phyloP scores from a whole-genome alignment of 2,888 invertebrate genomes.

The Xestia c-nigrum region DNA sequence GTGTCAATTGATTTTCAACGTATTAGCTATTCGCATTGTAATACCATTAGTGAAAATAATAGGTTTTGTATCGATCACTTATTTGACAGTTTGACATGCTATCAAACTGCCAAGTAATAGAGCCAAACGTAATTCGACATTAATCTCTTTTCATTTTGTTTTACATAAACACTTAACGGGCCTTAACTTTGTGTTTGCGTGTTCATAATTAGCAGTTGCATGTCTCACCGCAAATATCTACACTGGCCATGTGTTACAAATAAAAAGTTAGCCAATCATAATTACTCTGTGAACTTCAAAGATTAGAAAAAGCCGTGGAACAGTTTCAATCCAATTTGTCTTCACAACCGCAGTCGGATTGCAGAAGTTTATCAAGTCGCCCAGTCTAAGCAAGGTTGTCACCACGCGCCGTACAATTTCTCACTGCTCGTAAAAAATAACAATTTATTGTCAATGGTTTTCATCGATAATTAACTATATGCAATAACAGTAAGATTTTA shows the following conservation, averaged over 20 bases:
- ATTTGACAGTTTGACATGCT: slow-evolving; percentile 15
- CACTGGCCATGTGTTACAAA: slow-evolving; percentile 40
- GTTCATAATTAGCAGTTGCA: slow-evolving; percentile 50
- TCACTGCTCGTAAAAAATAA: slow-evolving; percentile 52
- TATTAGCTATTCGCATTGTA: slow-evolving; percentile 7
- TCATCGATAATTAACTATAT: slow-evolving; percentile 41
- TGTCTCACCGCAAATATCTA: slow-evolving; percentile 44
- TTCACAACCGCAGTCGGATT: slow-evolving; percentile 64
- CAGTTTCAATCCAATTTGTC: slow-evolving; percentile 66
- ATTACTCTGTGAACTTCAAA: slow-evolving; percentile 58
- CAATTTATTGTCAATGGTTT: slow-evolving; percentile 55
- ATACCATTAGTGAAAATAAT: slow-evolving; percentile 10
- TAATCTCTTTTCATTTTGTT: slow-evolving; percentile 47
- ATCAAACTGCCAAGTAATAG: slow-evolving; percentile 8
- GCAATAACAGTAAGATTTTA: slow-evolving; percentile 54
- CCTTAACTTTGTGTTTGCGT: slow-evolving; percentile 46
- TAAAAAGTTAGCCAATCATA: slow-evolving; percentile 53
- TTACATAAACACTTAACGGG: slow-evolving; percentile 23
- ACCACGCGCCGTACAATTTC: slow-evolving; percentile 20
- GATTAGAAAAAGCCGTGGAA: slow-evolving; percentile 56
- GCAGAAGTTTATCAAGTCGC: slow-evolving; percentile 69
- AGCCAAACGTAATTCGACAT: slow-evolving; percentile 31
- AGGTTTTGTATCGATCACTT: slow-evolving; percentile 7
- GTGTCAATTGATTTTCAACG: slow-evolving; percentile 5
- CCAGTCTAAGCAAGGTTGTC: slow-evolving; percentile 63